Base-by-base conservation (phyloP, 2,113 vertebrate genomes). In the Oxyura jamaicensis region DNA sequence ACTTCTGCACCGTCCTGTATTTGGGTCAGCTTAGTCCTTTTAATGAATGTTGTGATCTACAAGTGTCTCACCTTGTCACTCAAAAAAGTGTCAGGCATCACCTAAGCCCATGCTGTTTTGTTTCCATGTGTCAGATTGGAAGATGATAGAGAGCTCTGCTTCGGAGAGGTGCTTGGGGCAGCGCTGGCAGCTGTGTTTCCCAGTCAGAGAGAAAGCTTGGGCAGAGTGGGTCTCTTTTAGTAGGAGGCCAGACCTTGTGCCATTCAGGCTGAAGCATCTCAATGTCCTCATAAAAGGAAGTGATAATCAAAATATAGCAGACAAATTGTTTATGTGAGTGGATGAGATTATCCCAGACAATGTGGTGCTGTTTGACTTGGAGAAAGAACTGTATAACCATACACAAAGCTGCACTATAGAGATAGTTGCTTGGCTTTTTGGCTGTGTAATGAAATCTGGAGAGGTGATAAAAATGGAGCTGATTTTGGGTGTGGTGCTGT, bases 271-370 rank as follows among this genome's bases (percentile, higher is more conserved):
- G 69, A 86, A 86, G 65, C 74, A 4, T 86, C 88, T 92, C 41
- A 26, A 10, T 90, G 83, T 86, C 84, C 60, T 94, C 73, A 74
- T 82, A 79, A 86, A 91, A 7, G 44, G 96, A 95, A 86, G 76
- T 35, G 78, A 83, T 95, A 92, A 90, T 90, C 77, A 95, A 95
- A 95, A 95, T 95, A 88, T 68, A 95, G 62, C 88, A 88, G 81
- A 28, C 39, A 88, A 88, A 87, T 95, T 91, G 95, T 95, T 95
- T 94, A 90, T 90, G 63, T 52, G 73, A 88, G 53, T 78, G 80
- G 77, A 53, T 50, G 90, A 94, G 87, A 91, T 93, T 93, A 63
- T 78, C 48, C 85, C 82, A 86, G 95, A 84, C 81, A 86, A 88
- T 62, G 86, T 60, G n/a, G 29, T 84, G 85, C 86, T 96, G 80